These are phyloP conservation scores for Tamias sibiricus DNA, from an alignment of 2,113 vertebrate genomes.

Conservation along the genomic window DNA sequence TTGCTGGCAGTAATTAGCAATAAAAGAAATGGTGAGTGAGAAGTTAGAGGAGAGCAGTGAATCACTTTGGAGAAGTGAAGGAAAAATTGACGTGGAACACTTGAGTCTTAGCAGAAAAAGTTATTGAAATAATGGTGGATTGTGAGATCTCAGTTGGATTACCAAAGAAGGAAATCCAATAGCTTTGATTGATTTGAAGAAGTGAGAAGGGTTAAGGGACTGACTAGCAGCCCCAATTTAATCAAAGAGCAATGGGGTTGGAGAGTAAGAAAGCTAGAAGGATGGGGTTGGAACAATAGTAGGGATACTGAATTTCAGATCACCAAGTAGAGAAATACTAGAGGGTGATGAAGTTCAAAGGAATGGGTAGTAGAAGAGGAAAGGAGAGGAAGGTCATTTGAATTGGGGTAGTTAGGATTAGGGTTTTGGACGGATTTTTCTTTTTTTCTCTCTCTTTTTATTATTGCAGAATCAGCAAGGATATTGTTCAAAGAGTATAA, in stretches of 20 bases:
- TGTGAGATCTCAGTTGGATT: not conserved
- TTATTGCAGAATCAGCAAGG: not conserved
- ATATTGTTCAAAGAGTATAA: not conserved
- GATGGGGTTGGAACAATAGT: not conserved
- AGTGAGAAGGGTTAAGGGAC: not conserved
- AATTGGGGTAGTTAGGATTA: not conserved
- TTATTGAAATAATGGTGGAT: slow-evolving; percentile 11
- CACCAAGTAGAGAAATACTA: not conserved
- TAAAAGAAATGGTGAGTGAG: not conserved
- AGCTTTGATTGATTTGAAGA: not conserved
- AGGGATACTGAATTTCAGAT: not conserved
- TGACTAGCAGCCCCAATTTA: not conserved
- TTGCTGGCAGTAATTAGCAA: not conserved
- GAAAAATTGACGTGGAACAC: not conserved
- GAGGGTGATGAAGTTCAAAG: not conserved
- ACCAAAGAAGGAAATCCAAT: not conserved
- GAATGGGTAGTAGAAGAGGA: not conserved
- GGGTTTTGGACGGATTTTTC: not conserved
- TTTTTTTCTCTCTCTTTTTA: too few species aligned
- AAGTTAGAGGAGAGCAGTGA: slow-evolving; percentile 19
- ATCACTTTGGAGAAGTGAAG: slow-evolving; percentile 25
- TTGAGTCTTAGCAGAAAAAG: not conserved
- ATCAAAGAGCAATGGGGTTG: not conserved
- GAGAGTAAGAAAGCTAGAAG: not conserved
- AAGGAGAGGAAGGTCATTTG: not conserved